Base-by-base conservation (phyloP, 2,113 vertebrate genomes). In the Nothobranchius furzeri region DNA sequence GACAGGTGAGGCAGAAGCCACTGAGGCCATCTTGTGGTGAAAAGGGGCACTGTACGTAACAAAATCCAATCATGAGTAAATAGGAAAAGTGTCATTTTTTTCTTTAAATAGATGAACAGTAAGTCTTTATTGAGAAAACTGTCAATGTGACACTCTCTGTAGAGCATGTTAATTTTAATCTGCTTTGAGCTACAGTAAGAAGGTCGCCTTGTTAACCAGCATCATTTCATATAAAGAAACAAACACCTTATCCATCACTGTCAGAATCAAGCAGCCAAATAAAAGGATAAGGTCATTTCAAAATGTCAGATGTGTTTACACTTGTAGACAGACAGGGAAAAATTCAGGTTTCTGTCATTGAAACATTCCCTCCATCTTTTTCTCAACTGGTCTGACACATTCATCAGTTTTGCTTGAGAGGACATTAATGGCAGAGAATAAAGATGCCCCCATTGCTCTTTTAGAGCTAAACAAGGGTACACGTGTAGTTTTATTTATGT, bases 241-340 rank as follows among this genome's bases (percentile, higher is more conserved):
- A 73, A 77, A 78, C 78, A 79, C 64, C 75, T 73, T 82, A 83
- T 89, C 78, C 73, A 74, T 86, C 86, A 87, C 67, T 83, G 85
- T 85, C 89, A 85, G 82, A 87, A 90, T 80, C 79, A 82, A 82
- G 70, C 68, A 47, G 71, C 65, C 63, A 79, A 89, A 86, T 86
- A 70, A 88, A 76, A 20, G 81, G 54, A 78, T 78, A 92, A 91
- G 91, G 74, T 91, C 91, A 92, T 81, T 51, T 51, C 72, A 81
- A 90, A 90, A 91, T 90, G 73, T 88, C 82, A 86, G 76, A 70
- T 64, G 8, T 92, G 79, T 92, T 93, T 84, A 85, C 78, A 78
- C 80, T 85, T 81, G 80, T 81, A 84, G 73, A 81, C 64, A 47
- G 57, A 80, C 84, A 83, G 76, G 91, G 81, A 81, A 79, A 76